Conservation (phyloP, 23 tunicate genomes). For the Phallusia fumigata region DNA sequence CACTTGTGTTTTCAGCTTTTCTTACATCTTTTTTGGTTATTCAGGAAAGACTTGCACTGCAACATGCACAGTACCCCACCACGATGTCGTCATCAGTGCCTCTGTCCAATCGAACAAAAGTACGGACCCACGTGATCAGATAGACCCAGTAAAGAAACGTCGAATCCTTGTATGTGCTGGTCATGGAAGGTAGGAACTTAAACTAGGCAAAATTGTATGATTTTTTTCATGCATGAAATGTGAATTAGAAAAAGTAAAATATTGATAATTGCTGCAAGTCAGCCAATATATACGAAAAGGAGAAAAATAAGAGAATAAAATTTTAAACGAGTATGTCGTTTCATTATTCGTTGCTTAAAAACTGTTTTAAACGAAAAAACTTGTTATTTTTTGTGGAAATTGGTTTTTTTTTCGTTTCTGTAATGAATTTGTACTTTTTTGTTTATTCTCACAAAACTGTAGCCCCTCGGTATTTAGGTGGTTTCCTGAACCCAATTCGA, state of each 20-base stretch:
- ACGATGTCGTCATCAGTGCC: neutral
- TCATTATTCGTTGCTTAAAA: too few species aligned
- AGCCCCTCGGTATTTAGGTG: neutral
- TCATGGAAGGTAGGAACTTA: neutral
- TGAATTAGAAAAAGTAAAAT: too few species aligned
- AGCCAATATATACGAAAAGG: too few species aligned
- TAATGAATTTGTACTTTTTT: neutral
- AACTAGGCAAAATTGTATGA: too few species aligned
- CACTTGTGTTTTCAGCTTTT: neutral
- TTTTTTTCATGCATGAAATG: too few species aligned
- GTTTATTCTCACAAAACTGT: neutral
- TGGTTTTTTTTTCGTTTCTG: neutral
- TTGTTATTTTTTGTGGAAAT: neutral
- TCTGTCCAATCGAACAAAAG: neutral
- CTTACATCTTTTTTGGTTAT: neutral
- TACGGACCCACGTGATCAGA: neutral
- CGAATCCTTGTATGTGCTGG: neutral
- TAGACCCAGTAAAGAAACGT: neutral
- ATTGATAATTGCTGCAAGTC: too few species aligned
- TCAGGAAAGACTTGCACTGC: conserved; percentile 13
- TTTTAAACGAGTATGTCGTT: too few species aligned
- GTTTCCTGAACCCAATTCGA: conserved; percentile 21
- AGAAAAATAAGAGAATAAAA: too few species aligned
- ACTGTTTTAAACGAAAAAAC: too few species aligned
- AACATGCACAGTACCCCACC: neutral